phyloP scores from a whole-genome alignment of 2,797 vertebrate genomes.

The Champsocephalus gunnari region DNA sequence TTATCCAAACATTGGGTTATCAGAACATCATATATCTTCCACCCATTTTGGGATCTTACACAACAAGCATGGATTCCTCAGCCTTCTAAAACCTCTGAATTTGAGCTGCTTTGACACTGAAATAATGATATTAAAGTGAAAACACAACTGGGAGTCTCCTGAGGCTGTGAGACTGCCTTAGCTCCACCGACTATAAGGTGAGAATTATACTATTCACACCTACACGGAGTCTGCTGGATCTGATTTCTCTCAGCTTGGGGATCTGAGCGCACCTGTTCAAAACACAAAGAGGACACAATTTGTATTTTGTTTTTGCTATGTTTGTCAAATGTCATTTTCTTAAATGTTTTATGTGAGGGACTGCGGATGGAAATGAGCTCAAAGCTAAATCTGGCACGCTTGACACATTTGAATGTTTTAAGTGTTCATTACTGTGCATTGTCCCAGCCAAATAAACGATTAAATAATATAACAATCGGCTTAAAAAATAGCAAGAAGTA shows the following conservation, averaged over 20 bases:
- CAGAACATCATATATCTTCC: not conserved
- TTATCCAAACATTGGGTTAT: no score
- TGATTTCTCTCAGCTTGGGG: conserved; percentile 23
- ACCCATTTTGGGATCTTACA: conserved; percentile 1
- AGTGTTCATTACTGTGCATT: no score
- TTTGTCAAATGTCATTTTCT: no score
- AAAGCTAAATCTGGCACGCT: no score
- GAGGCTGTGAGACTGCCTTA: conserved; percentile 49
- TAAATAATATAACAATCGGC: no score
- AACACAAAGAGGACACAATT: not conserved
- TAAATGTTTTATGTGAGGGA: no score
- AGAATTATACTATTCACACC: conserved; percentile 65
- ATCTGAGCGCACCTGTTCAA: conserved; percentile 34
- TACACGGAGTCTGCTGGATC: conserved; percentile 41
- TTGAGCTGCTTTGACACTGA: conserved; percentile 49
- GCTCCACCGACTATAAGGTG: conserved; percentile 52
- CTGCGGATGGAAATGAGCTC: no score
- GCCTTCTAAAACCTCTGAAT: conserved; percentile 35
- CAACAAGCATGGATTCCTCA: conserved; percentile 32
- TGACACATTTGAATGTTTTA: no score
- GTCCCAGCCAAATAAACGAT: no score
- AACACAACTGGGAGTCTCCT: conserved; percentile 46
- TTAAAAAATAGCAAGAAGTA: not conserved
- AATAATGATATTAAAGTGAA: conserved; percentile 44
- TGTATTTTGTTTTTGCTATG: no score